Conservation (phyloP, 2,888 invertebrate species). For the Blastobasis adustella region DNA sequence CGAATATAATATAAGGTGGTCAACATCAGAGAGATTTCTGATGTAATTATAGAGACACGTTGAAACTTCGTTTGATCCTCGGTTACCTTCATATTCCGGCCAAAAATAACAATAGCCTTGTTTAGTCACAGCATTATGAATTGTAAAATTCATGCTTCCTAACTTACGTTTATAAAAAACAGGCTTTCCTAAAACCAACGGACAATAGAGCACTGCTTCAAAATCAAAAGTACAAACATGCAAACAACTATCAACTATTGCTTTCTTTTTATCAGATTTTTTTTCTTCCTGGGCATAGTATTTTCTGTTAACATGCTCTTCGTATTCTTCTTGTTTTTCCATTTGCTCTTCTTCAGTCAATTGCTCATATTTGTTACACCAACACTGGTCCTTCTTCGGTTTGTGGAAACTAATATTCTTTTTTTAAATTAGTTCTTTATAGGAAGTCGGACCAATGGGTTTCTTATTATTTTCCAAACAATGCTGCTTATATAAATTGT, state of each 20-base stretch:
- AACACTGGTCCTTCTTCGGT: constrained; percentile 12
- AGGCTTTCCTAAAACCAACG: constrained; percentile 14
- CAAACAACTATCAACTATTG: constrained; percentile 8
- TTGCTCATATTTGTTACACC: constrained; percentile 13
- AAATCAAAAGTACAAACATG: constrained; percentile 17
- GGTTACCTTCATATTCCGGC: constrained; percentile 13
- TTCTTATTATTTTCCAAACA: constrained; percentile 8
- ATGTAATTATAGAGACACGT: constrained; percentile 2
- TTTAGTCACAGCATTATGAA: constrained; percentile 15
- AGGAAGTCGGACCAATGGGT: constrained; percentile 9
- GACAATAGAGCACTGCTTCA: constrained; percentile 14
- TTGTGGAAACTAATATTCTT: constrained; percentile 12
- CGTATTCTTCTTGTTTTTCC: constrained; percentile 12
- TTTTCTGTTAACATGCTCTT: constrained; percentile 10
- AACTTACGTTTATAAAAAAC: constrained; percentile 14
- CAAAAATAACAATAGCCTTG: constrained; percentile 16
- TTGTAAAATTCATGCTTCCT: constrained; percentile 15
- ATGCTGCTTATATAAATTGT: constrained; percentile 12
- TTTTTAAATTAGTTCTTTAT: constrained; percentile 9
- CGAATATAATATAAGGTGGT: constrained; percentile 9
- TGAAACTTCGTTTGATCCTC: constrained; percentile 9
- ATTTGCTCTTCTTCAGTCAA: constrained; percentile 13
- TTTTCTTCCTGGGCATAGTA: constrained; percentile 13
- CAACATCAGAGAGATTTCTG: constrained; percentile 1
- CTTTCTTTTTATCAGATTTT: constrained; percentile 9